Evolutionary conservation across 1,140 invertebrate species (phyloP).

Genomic region (Drosophila rufa): DNA sequence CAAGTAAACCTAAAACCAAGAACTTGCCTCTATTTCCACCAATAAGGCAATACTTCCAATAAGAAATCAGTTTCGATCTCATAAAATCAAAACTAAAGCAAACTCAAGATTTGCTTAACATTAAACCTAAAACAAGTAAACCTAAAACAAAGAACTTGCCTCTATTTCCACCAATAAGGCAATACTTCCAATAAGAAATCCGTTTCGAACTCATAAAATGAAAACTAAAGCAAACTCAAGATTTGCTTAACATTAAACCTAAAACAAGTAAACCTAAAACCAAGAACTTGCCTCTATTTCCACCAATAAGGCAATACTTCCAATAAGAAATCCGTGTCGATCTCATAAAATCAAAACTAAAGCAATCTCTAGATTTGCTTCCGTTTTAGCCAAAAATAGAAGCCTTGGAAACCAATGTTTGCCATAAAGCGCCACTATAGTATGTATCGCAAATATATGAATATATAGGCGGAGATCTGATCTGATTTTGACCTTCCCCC

Average conservation of each 20-base stretch:
- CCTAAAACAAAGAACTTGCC: not conserved
- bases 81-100: too few relatives aligned
- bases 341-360: slow-evolving; percentile 17
- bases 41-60: too few relatives aligned
- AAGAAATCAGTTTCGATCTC: too few relatives aligned
- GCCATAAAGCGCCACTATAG: slow-evolving; percentile 21
- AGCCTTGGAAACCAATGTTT: slow-evolving; percentile 29
- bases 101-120: too few relatives aligned
- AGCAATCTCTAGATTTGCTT: slow-evolving; percentile 27
- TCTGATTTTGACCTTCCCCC: slow-evolving; percentile 29
- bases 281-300: not conserved
- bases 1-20: too few relatives aligned
- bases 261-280: not conserved
- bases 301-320: not conserved
- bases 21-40: too few relatives aligned
- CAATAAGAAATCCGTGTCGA: slow-evolving; percentile 17
- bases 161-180: not conserved
- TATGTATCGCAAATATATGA: not conserved
- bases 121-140: too few relatives aligned
- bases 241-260: slow-evolving; percentile 7
- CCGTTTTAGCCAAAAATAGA: slow-evolving; percentile 19
- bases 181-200: slow-evolving; percentile 11
- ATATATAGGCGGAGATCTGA: slow-evolving; percentile 26
- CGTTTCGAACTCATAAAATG: slow-evolving; percentile 13
- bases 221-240: slow-evolving; percentile 14